Base-by-base conservation (phyloP, 2,797 vertebrate genomes). In the Caiman crocodilus region DNA sequence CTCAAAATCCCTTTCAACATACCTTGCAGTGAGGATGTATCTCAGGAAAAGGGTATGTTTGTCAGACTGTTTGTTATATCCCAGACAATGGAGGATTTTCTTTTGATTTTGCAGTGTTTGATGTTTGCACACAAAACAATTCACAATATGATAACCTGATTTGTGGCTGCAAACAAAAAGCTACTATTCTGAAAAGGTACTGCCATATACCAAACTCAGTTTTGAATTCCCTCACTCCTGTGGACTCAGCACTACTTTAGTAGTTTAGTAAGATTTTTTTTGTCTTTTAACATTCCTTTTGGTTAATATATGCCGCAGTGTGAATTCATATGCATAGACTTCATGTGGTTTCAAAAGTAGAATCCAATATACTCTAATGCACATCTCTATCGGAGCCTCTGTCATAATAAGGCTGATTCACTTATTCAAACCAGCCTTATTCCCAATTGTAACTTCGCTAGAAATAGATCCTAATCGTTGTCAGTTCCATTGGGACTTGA, bases 391-490 rank as follows among this genome's bases (percentile, higher is more conserved):
- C 93, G 94, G 90, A 94, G 35, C 65, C 75, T 94, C 71, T 94
- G 79, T 96, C 94, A 96, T 95, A 97, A 94, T 93, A 93, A 97
- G 78, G 84, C 93, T 96, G 96, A 95, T 96, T 97, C 84, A 82
- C 67, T 95, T 97, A 91, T 94, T 97, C 88, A 94, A 97, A 91
- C 92, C 86, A 92, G 67, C 23, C 80, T 92, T 95, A 97, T 96
- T 98, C 95, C 94, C 96, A 96, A 84, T 60, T 95, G 92, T 88
- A 96, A 95, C 94, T 97, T 94, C 79, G 77, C 91, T 95, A 94
- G 95, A 97, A 97, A 97, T 97, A 97, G 97, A 97, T 86, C 91
- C 88, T 96, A 97, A 98, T 97, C 91, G 0, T 92, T 95, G 94
- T 42, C 96, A 94, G 93, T 82, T 97, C 95, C 90, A 85, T 13